phyloP scores from a whole-genome alignment of 2,113 vertebrate species.

The Mystacornis crossleyi region DNA sequence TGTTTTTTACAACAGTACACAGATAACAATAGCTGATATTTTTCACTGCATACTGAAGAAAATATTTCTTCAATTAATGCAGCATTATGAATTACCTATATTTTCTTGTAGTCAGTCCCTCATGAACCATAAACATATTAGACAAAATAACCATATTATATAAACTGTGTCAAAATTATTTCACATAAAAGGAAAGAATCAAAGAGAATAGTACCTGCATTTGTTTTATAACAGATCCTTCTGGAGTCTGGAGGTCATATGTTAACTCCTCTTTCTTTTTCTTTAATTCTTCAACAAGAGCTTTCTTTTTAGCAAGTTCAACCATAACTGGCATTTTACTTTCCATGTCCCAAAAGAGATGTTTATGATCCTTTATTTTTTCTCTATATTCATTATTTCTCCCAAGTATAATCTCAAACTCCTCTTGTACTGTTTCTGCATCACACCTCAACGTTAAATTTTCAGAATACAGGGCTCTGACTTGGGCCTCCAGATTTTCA shows the following conservation, averaged over 20 bases:
- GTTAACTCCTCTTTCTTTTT: conserved; percentile 68
- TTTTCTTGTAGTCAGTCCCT: neutral
- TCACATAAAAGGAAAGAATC: neutral
- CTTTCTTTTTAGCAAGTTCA: conserved; percentile 70
- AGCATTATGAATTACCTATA: neutral
- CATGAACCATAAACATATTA: neutral
- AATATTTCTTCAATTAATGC: neutral
- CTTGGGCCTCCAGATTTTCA: conserved; percentile 66
- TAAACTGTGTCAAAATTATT: neutral
- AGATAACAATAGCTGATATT: neutral
- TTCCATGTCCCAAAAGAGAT: conserved; percentile 51
- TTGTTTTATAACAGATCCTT: conserved; percentile 54
- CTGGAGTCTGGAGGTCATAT: conserved; percentile 64
- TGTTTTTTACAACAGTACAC: neutral
- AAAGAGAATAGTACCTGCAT: conserved; percentile 63
- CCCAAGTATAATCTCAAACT: conserved; percentile 51
- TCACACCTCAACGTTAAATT: conserved; percentile 69
- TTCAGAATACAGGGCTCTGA: conserved; percentile 63
- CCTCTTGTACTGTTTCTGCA: conserved; percentile 64
- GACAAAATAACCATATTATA: neutral
- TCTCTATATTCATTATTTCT: conserved; percentile 73
- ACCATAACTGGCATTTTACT: conserved; percentile 72
- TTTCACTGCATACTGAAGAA: neutral
- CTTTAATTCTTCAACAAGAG: conserved; percentile 59
- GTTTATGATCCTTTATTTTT: conserved; percentile 73